Evolutionary conservation across 2,797 vertebrate species (phyloP).

Genomic region (Simalia tracyae): DNA sequence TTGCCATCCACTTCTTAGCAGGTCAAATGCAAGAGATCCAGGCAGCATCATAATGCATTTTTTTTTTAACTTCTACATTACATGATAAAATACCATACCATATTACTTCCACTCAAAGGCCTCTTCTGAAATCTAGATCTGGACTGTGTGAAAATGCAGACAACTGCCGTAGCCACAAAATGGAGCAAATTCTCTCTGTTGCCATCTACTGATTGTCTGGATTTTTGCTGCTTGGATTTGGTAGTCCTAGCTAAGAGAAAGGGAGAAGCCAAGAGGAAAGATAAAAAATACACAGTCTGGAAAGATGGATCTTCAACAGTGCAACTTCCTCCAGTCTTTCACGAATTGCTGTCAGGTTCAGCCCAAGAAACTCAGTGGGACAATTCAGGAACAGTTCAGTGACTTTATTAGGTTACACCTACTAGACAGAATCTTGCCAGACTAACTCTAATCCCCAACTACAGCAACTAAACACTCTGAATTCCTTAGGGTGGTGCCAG

Average conservation of each 20-base stretch:
- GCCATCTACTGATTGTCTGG: not conserved
- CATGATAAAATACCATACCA: not conserved
- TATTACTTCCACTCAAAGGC: not conserved
- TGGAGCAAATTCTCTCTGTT: not conserved
- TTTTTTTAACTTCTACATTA: not conserved
- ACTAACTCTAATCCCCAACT: too few species aligned
- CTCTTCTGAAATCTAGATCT: not conserved
- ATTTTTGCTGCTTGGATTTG: not conserved
- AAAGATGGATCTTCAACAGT: not conserved
- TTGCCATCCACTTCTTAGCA: not conserved
- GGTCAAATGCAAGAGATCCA: not conserved
- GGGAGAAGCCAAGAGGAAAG: not conserved
- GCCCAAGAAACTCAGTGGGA: too few species aligned
- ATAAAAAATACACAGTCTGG: not conserved
- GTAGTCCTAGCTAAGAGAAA: not conserved
- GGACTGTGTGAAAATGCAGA: not conserved
- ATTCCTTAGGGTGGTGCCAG: too few species aligned
- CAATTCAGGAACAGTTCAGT: too few species aligned
- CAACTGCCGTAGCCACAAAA: not conserved
- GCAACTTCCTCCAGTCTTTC: not conserved
- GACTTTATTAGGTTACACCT: too few species aligned
- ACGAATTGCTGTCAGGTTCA: not conserved
- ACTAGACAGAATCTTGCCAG: too few species aligned
- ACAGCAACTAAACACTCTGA: too few species aligned
- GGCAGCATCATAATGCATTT: not conserved